These are phyloP conservation scores for Poecile atricapillus DNA, from an alignment of 2,113 vertebrate genomes.

Conservation along the genomic window DNA sequence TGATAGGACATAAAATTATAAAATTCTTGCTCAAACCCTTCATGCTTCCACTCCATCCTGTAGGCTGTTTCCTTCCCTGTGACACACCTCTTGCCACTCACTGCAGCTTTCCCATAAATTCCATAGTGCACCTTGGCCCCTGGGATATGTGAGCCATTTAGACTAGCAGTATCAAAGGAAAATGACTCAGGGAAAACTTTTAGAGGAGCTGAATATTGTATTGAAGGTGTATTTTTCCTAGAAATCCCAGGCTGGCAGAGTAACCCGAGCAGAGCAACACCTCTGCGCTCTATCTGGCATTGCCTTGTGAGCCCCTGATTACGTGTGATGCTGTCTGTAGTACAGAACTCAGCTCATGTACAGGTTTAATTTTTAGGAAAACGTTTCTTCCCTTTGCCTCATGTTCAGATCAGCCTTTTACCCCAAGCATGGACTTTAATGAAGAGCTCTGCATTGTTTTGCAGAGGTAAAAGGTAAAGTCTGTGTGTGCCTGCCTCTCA, in stretches of 20 bases:
- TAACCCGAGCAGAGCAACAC: not conserved
- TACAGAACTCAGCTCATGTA: not conserved
- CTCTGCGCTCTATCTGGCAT: not conserved
- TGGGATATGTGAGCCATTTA: not conserved
- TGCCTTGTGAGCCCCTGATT: not conserved
- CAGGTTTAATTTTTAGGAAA: not conserved
- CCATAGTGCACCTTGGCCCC: not conserved
- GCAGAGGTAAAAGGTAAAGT: not conserved
- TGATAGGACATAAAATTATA: not conserved
- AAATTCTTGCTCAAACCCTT: not conserved
- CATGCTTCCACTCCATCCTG: not conserved
- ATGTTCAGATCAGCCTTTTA: not conserved
- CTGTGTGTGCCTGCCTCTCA: not conserved
- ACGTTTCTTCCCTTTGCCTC: not conserved
- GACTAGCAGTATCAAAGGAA: not conserved
- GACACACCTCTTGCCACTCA: not conserved
- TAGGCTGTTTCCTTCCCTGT: not conserved
- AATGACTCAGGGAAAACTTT: not conserved
- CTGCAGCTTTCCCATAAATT: not conserved
- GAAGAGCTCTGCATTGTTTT: not conserved
- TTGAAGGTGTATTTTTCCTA: not conserved
- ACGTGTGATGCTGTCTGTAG: rapidly evolving
- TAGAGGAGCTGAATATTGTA: not conserved
- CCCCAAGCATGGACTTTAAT: not conserved
- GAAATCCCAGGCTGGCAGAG: not conserved